Evolutionary conservation across 1,140 invertebrate species (phyloP).

Genomic region (Mya arenaria): DNA sequence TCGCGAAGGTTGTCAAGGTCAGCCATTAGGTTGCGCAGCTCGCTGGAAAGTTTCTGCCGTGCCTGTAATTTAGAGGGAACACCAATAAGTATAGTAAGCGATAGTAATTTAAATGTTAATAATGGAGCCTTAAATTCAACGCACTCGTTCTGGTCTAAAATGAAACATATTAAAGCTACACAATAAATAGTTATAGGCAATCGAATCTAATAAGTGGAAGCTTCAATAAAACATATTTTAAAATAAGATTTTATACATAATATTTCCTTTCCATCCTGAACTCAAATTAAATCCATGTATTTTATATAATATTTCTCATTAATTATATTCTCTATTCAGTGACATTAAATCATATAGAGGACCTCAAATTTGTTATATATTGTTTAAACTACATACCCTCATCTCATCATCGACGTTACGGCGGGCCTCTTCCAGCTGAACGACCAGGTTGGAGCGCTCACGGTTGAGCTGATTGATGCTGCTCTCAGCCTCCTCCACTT

Average conservation of each 20-base stretch:
- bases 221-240: background rate
- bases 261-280: background rate
- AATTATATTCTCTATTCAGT: constrained; percentile 73
- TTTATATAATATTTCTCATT: constrained; percentile 53
- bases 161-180: background rate
- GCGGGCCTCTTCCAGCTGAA: constrained; percentile 98
- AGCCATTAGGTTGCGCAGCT: constrained; percentile 93
- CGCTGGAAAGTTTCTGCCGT: constrained; percentile 78
- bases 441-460: constrained; percentile 96
- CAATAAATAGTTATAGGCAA: background rate
- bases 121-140: too few relatives aligned
- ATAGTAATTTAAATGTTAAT: too few relatives aligned
- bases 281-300: background rate
- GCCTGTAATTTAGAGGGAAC: background rate
- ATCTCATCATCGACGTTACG: constrained; percentile 97
- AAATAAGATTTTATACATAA: background rate
- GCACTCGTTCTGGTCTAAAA: too few relatives aligned
- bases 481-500: constrained; percentile 97
- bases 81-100: constrained; percentile 62
- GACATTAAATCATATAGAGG: constrained; percentile 2
- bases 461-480: constrained; percentile 97
- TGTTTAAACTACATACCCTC: constrained; percentile 83
- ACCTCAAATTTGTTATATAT: background rate
- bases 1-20: constrained; percentile 98
- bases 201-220: background rate